phyloP scores from a whole-genome alignment of 2,888 invertebrate genomes.

The Cybosia mesomella region DNA sequence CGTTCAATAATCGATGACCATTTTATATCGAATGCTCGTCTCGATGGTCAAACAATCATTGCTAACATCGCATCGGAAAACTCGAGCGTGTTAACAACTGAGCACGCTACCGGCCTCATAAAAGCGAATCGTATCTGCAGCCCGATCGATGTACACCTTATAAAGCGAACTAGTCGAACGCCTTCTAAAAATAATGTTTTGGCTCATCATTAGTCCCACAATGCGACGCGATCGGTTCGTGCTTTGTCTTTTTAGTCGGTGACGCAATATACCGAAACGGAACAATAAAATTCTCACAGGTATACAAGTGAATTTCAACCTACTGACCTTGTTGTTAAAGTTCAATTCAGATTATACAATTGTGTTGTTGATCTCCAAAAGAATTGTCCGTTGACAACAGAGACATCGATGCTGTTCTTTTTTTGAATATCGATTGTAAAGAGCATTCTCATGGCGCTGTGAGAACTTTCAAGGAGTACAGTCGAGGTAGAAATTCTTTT shows the following conservation, averaged over 20 bases:
- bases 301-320: slow-evolving; percentile 50
- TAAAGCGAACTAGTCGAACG: slow-evolving; percentile 63
- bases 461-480: slow-evolving; percentile 80
- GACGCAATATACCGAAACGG: slow-evolving; percentile 83
- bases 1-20: slow-evolving; percentile 8
- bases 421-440: slow-evolving; percentile 86
- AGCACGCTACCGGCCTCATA: slow-evolving; percentile 76
- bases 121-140: slow-evolving; percentile 71
- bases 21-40: slow-evolving; percentile 26
- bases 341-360: slow-evolving; percentile 40
- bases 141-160: slow-evolving; percentile 68
- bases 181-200: slow-evolving; percentile 84
- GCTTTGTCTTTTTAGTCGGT: slow-evolving; percentile 86
- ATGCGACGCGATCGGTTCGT: slow-evolving; percentile 76
- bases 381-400: slow-evolving; percentile 86
- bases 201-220: slow-evolving; percentile 81
- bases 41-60: slow-evolving; percentile 44
- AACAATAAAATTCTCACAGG: slow-evolving; percentile 70
- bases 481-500: slow-evolving; percentile 77
- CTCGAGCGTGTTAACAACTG: slow-evolving; percentile 53
- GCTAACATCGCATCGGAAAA: slow-evolving; percentile 48
- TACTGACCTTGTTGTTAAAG: slow-evolving; percentile 46
- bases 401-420: slow-evolving; percentile 85
- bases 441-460: slow-evolving; percentile 85
- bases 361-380: slow-evolving; percentile 74